Conservation (phyloP, 37 sponge, comb jelly and placozoan species). For the Theonella swinhoei region DNA sequence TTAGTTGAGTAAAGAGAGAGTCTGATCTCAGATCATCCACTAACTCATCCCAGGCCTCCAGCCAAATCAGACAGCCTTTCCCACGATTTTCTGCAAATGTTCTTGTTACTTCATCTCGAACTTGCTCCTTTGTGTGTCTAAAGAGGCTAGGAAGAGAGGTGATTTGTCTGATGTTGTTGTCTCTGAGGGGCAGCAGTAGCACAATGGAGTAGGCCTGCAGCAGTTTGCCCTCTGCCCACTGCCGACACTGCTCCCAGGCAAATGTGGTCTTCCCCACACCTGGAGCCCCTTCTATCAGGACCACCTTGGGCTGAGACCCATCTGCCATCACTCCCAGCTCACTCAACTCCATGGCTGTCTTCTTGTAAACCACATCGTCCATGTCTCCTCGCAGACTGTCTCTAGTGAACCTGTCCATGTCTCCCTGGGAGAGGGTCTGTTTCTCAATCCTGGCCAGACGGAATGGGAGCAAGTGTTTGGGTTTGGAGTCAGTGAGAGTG, state of each 20-base stretch:
- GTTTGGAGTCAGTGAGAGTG: background rate
- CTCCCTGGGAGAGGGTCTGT: background rate
- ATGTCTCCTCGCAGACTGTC: slow-evolving; percentile 6
- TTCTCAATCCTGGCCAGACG: slow-evolving; percentile 12
- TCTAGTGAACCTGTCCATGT: background rate
- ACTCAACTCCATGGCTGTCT: background rate
- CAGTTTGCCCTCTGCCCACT: slow-evolving; percentile 23
- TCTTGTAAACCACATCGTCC: slow-evolving; percentile 5
- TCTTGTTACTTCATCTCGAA: slow-evolving; percentile 1
- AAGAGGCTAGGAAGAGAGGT: slow-evolving; percentile 26
- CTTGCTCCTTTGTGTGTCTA: slow-evolving; percentile 1
- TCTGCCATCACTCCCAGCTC: background rate
- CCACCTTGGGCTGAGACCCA: background rate
- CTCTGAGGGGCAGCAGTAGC: slow-evolving; percentile 20
- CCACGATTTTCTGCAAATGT: background rate
- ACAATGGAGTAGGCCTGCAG: slow-evolving; percentile 24
- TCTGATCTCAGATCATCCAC: background rate
- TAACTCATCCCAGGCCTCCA: slow-evolving; percentile 33
- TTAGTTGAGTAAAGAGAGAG: slow-evolving; percentile 16
- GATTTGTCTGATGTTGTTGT: slow-evolving; percentile 12
- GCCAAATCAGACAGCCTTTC: slow-evolving; percentile 6
- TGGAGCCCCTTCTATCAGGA: slow-evolving; percentile 28
- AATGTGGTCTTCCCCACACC: slow-evolving; percentile 39
- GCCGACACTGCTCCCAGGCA: slow-evolving; percentile 14
- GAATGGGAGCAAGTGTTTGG: background rate